Base-by-base conservation (phyloP, 1,140 invertebrate species). In the Hetaerina americana region DNA sequence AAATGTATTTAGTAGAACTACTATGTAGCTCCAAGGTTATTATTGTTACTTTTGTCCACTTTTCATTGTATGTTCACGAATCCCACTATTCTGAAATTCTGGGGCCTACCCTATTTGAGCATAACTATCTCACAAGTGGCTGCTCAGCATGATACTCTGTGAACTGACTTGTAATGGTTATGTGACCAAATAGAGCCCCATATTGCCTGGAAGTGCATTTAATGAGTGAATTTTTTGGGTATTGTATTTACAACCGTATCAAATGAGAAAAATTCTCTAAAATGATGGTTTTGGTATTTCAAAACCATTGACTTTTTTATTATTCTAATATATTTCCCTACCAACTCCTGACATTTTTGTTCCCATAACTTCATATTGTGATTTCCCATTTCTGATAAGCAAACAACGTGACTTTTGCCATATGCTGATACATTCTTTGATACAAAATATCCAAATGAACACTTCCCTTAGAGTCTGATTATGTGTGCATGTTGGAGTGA, bases 1-100 rank as follows among this genome's bases (percentile, higher is more conserved):
- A 57, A 57, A 57, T 57, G 40, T 57, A 57, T 57, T 57, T 57
- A 57, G 40, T 57, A 57, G 40, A 57, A 57, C 40, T 57, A 57
- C 40, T 57, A 57, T 57, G 40, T 57, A 57, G 40, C 40, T 57
- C 40, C 40, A 57, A 57, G 40, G 40, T 57, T 18, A 57, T 57
- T 18, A 57, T 57, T 57, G 22, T n/a, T 57, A 57, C 40, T 57
- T n/a, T 57, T 57, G 40, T 57, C 40, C 40, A n/a, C n/a, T 57
- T 57, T 57, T 57, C 22, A 57, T 57, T 57, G 40, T 57, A 5
- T n/a, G 40, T 57, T 57, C 40, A 57, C 15, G 22, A n/a, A 12
- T 57, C 40, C 40, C 40, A 57, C 40, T 57, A n/a, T n/a, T 57
- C 22, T 57, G 40, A n/a, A 57, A 18, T 57, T 57, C 40, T 57